Evolutionary conservation across 1,140 invertebrate genomes (phyloP), one percentile per base, ranked within the genome.

Genomic region (Neodiprion pinetum): DNA sequence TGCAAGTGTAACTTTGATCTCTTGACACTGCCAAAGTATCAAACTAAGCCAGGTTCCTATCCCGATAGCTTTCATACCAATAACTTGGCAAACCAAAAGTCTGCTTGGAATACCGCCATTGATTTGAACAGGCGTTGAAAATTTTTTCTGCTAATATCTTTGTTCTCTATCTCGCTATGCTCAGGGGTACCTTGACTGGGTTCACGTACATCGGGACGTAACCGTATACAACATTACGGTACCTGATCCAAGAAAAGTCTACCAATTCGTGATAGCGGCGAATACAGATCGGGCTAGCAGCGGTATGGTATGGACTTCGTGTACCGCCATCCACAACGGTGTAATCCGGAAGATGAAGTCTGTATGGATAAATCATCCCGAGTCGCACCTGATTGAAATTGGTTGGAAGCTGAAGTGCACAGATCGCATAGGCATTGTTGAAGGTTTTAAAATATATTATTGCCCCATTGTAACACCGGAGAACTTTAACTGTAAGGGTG

Each of bases 341-440:
- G 90, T 90, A 65, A 88, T 92, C 10, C 90, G 91, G 65, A 94
- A 94, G 88, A 91, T 93, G 79, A 93, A 92, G 71, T 91, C 90
- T 71, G 90, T 93, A 1, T 90, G 90, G 85, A 89, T 93, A 61
- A 90, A 91, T 79, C 83, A 83, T 12, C 89, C 91, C 17, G 90
- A 89, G 7, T 90, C 91, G 14, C 88, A 90, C 14, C 90, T 80
- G 75, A 92, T 95, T 17, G 90, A 91, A 78, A 86, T 95, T 5
- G 89, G 88, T 2, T 95, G 94, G 94, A 91, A 91, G 74, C 87
- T 95, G 65, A 92, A 93, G 72, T 95, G 94, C 84, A 91, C 91
- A 1, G 91, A 94, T 77, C 89, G 91, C 70, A 90, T 93, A 76
- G 92, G 91, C 9, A 90, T 91, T 70, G 90, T 94, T 14, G 90